Evolutionary conservation across 2,888 invertebrate species (phyloP), one percentile per base, ranked within the genome.

Genomic region (Pardosa pseudoannulata): DNA sequence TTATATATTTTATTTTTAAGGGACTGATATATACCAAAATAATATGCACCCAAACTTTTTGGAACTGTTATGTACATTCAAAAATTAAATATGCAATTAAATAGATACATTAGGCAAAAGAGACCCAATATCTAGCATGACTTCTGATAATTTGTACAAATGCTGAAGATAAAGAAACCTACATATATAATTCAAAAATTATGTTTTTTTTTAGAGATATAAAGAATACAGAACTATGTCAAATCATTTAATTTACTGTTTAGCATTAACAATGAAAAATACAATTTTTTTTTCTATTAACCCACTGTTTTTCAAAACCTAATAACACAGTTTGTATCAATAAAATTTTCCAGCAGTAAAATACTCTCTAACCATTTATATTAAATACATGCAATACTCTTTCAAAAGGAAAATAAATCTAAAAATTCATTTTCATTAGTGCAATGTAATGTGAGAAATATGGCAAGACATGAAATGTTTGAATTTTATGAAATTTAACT

Each of bases 241-340:
- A 70, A 70, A 36, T 23, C 7, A 72, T 72, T 46, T n/a, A 72
- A 50, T 73, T 46, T 73, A 72, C 27, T 65, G 46, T 62, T 62
- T 46, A 73, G 23, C 50, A 71, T 62, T 68, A 68, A 74, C 68
- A 62, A 50, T 81, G 71, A 74, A 81, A 81, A 81, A 74, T 74
- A 74, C 68, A 68, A 39, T 62, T 36, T 64, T 64, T n/a, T n/a
- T 62, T 73, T 56, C 65, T 62, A 39, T 68, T 39, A 16, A 27
- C 31, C 27, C 13, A 28, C 62, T 41, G 29, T 36, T 28, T 50
- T 65, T 81, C 29, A 74, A 65, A 65, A 56, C 28, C 70, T 56
- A 62, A 36, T 71, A 56, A 62, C 29, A 32, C 29, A 46, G 62
- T 62, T 28, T 68, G 5, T 23, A 50, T 70, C 64, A 41, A 81